Conservation (phyloP, 2,888 invertebrate species). For the Philaethria dido region DNA sequence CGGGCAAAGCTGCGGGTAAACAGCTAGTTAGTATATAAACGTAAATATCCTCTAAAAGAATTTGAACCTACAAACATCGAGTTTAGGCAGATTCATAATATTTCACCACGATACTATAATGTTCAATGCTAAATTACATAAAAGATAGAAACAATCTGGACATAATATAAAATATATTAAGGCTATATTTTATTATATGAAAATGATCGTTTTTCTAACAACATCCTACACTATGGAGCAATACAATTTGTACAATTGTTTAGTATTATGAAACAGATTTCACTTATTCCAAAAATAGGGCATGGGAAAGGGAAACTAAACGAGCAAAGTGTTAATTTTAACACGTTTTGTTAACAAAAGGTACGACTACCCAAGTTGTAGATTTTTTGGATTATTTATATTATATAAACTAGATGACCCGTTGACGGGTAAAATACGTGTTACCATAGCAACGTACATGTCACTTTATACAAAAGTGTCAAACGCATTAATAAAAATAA, state of each 20-base stretch:
- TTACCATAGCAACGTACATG: neutral
- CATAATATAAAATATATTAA: neutral
- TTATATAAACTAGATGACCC: neutral
- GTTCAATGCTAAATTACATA: neutral
- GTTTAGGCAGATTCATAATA: neutral
- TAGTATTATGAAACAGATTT: constrained; percentile 36
- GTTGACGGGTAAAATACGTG: neutral
- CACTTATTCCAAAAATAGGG: constrained; percentile 28
- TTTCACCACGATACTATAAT: neutral
- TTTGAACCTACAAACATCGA: neutral
- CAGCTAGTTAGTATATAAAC: too few relatives aligned
- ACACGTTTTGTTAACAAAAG: constrained; percentile 28
- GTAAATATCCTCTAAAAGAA: too few relatives aligned
- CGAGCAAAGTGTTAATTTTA: constrained; percentile 39
- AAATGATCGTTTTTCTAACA: neutral
- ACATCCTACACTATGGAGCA: neutral
- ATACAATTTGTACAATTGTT: constrained; percentile 15
- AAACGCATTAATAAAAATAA: too few relatives aligned
- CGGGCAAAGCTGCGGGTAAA: too few relatives aligned
- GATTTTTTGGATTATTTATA: neutral
- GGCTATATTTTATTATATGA: neutral
- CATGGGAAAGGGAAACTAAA: constrained; percentile 28
- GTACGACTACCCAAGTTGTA: neutral
- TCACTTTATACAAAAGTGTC: too few relatives aligned
- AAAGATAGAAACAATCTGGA: neutral